phyloP scores from a whole-genome alignment of 2,888 invertebrate genomes.

The Meiosimyza decipiens region DNA sequence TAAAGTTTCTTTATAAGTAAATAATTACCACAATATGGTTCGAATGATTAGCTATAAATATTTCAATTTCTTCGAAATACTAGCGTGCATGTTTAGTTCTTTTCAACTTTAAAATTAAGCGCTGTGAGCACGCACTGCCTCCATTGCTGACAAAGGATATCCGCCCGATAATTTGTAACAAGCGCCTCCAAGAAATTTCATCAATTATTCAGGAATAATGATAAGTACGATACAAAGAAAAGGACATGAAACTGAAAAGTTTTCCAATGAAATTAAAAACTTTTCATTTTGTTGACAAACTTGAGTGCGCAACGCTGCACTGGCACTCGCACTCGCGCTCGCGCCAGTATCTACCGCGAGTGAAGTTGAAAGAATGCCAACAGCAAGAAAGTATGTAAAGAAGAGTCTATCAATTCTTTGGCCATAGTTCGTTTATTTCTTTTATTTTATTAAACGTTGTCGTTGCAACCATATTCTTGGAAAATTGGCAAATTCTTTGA shows the following conservation, averaged over 20 bases:
- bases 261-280: conserved; percentile 33
- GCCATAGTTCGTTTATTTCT: conserved; percentile 17
- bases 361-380: background rate
- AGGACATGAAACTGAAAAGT: conserved; percentile 25
- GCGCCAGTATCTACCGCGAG: background rate
- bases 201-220: conserved; percentile 34
- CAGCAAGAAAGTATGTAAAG: background rate
- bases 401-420: conserved; percentile 33
- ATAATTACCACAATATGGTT: too few relatives aligned
- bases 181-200: conserved; percentile 7
- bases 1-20: too few relatives aligned
- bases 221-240: background rate
- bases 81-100: background rate
- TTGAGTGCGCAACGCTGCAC: background rate
- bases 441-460: background rate
- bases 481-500: conserved; percentile 33
- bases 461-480: background rate
- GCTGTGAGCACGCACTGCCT: conserved; percentile 1
- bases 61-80: background rate
- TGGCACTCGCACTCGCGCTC: background rate
- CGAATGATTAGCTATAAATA: too few relatives aligned
- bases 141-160: background rate
- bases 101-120: background rate
- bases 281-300: conserved; percentile 11
- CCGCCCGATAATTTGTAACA: conserved; percentile 24